Conservation (phyloP, 1,140 invertebrate species). For the Calliphora vicina region DNA sequence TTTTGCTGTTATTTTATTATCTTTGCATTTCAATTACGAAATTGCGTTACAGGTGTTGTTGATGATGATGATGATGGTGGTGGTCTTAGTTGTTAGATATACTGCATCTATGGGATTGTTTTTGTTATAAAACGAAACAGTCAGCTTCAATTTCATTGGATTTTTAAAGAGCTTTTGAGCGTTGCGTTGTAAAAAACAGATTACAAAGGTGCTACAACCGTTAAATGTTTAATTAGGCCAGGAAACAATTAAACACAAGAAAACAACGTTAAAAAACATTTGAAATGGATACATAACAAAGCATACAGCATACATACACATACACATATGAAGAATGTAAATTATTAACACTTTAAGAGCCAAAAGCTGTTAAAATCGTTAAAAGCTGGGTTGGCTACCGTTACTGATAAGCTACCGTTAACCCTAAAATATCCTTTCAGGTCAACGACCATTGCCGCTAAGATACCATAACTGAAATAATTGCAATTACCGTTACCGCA, state of each 20-base stretch:
- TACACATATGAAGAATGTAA: not conserved
- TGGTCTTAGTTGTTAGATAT: not conserved
- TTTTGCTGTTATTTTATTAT: not conserved
- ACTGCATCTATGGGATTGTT: not conserved
- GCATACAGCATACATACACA: too few species aligned
- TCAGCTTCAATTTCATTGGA: not conserved
- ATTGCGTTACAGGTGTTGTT: not conserved
- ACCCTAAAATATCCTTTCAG: too few species aligned
- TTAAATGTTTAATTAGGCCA: constrained; percentile 32
- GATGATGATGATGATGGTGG: not conserved
- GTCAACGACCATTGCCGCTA: too few species aligned
- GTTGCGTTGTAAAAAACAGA: not conserved
- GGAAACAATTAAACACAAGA: constrained; percentile 13
- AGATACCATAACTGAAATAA: too few species aligned
- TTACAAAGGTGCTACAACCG: constrained; percentile 22
- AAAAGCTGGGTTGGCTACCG: too few species aligned
- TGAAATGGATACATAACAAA: not conserved
- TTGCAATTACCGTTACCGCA: too few species aligned
- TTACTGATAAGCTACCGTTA: too few species aligned
- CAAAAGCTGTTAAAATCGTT: not conserved
- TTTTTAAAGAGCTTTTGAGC: not conserved
- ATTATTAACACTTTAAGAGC: not conserved
- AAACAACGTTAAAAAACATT: not conserved
- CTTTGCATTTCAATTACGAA: not conserved
- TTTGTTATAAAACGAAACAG: not conserved